These are phyloP conservation scores for Temnothorax curvispinosus DNA, from an alignment of 1,140 invertebrate genomes.

Conservation along the genomic window DNA sequence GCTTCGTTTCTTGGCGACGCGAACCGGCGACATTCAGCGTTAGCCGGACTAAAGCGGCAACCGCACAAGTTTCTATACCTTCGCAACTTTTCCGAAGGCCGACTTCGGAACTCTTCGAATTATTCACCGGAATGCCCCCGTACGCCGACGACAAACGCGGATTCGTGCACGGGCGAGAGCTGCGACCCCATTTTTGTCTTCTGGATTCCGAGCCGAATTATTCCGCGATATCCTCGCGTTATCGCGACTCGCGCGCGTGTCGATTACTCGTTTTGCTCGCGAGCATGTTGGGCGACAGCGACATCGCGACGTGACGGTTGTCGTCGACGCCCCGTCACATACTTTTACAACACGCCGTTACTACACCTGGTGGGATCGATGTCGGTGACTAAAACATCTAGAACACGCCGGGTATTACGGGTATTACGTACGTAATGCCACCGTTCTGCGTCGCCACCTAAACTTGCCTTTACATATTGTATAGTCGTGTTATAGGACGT, in stretches of 20 bases:
- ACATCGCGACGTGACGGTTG: neutral
- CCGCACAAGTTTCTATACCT: conserved; percentile 8
- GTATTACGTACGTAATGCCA: neutral
- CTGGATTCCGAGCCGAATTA: neutral
- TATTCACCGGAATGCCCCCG: conserved; percentile 9
- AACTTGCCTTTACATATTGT: neutral
- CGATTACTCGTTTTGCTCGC: neutral
- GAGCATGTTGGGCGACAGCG: conserved; percentile 1
- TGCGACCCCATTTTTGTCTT: neutral
- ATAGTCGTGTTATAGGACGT: neutral
- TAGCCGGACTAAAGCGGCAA: conserved; percentile 3
- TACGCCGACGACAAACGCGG: neutral
- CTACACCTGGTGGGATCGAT: conserved; percentile 34
- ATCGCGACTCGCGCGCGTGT: neutral
- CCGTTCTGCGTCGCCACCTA: neutral
- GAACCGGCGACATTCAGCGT: conserved; percentile 43
- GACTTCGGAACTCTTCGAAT: conserved; percentile 25
- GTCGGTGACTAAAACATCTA: conserved; percentile 43
- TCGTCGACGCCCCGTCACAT: neutral
- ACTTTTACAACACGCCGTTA: conserved; percentile 25
- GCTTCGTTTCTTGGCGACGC: neutral
- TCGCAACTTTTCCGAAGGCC: conserved; percentile 46
- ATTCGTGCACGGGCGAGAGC: neutral
- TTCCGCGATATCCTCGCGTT: neutral
- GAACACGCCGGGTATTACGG: conserved; percentile 15